Evolutionary conservation across 2,113 vertebrate species (phyloP), one percentile per base, ranked within the genome.

Genomic region (Butorides virescens): DNA sequence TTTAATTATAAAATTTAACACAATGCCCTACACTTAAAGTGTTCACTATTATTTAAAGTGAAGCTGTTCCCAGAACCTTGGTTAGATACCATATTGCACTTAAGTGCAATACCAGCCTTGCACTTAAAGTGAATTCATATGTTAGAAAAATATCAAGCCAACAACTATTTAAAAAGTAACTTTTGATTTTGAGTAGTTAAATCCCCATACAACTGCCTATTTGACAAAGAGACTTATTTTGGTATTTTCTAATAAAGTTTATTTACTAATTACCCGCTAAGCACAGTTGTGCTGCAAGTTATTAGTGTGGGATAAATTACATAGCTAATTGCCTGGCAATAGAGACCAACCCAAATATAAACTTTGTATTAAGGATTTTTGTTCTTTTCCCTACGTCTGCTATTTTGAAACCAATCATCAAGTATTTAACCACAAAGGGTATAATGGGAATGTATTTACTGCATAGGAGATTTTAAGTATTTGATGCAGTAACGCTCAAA

Each of bases 281-380:
- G 53, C 67, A 67, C 37, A 80, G 61, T 88, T 84, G 52, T 65
- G 76, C 79, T 80, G 23, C 39, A 86, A 70, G 47, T 80, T 96
- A 88, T 71, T 95, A 93, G 65, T 67, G 68, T 27, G 34, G 68
- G 65, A 95, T 80, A 89, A 95, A 91, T 93, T 81, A 95, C 3
- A 37, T 5, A 84, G 76, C 47, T 95, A 86, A 93, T 81, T 91
- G 84, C 65, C 83, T 84, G 89, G 86, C 76, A 95, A 86, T 11
- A 62, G 37, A 86, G 52, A 93, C n/a, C 34, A 91, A 92, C 92
- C 16, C 62, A 61, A 93, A 80, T 46, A 55, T 42, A 62, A 83
- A 34, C 68, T 91, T 77, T 34, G 36, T 16, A 59, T 34, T 25
- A 77, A 71, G 26, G 67, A 80, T 34, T 83, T 87, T 44, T 70